These are phyloP conservation scores for Todiramphus saurophagus DNA, from an alignment of 2,113 vertebrate species.

Conservation along the genomic window DNA sequence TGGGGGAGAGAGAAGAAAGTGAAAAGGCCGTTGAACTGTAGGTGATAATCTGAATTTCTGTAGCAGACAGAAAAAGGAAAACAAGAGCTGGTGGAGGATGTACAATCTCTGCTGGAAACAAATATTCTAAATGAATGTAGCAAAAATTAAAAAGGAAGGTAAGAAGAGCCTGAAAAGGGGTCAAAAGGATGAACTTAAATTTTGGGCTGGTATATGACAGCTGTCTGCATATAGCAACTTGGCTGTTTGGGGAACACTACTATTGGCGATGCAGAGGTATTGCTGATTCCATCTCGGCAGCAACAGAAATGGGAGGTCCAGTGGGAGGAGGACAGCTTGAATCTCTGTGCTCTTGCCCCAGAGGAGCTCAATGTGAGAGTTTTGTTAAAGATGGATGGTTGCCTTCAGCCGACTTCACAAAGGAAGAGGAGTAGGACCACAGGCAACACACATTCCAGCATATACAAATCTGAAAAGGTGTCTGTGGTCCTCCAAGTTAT, in stretches of 20 bases:
- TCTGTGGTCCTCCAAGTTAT: neutral
- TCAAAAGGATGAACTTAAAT: neutral
- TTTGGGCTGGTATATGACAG: neutral
- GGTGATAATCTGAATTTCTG: neutral
- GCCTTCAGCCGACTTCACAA: neutral
- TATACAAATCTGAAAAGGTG: neutral
- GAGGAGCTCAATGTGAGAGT: neutral
- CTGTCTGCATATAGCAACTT: too few species aligned
- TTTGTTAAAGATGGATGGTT: neutral
- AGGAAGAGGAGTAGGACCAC: neutral
- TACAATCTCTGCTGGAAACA: neutral
- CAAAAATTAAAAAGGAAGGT: neutral
- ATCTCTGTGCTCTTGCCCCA: neutral
- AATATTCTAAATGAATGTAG: neutral
- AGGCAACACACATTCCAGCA: neutral
- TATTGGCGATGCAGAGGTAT: neutral
- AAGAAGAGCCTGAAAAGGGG: neutral
- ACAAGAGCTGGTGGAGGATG: neutral
- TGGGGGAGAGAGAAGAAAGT: neutral
- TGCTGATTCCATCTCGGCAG: neutral
- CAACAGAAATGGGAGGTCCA: fast-evolving
- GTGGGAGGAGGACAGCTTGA: neutral
- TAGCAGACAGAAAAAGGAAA: neutral
- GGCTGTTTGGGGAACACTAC: neutral
- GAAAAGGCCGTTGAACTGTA: neutral